These are phyloP conservation scores for Drosophila phalerata DNA, from an alignment of 2,888 invertebrate genomes.

Conservation along the genomic window DNA sequence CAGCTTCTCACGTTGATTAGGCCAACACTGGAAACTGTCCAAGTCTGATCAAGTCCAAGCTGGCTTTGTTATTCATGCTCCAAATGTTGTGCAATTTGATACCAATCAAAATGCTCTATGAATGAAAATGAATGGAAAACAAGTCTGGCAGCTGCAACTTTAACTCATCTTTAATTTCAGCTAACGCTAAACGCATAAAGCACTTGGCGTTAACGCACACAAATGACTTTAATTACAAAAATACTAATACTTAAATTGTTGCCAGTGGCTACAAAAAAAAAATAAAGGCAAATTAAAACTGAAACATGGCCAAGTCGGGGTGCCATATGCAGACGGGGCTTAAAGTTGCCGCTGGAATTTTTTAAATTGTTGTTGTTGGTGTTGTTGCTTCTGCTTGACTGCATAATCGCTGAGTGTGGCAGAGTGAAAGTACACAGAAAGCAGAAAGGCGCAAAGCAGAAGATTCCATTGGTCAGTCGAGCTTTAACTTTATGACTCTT, in stretches of 20 bases:
- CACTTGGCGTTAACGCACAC: slow-evolving; percentile 64
- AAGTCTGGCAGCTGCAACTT: slow-evolving; percentile 24
- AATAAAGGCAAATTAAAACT: slow-evolving; percentile 50
- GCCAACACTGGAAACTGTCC: slow-evolving; percentile 1
- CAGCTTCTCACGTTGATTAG: slow-evolving; percentile 71
- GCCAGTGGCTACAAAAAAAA: slow-evolving; percentile 34
- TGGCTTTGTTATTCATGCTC: slow-evolving; percentile 63
- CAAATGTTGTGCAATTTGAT: slow-evolving; percentile 67
- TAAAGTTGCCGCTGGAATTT: slow-evolving; percentile 62
- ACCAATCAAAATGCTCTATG: slow-evolving; percentile 38
- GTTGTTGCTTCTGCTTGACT: slow-evolving; percentile 62
- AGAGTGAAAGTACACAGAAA: slow-evolving; percentile 73
- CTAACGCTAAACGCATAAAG: slow-evolving; percentile 29
- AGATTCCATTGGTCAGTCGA: slow-evolving; percentile 53
- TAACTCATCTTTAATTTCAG: slow-evolving; percentile 29
- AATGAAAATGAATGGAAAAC: slow-evolving; percentile 44
- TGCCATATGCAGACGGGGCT: slow-evolving; percentile 49
- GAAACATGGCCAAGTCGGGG: slow-evolving; percentile 56
- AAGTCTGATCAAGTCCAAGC: slow-evolving; percentile 5
- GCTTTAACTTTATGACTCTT: slow-evolving; percentile 39
- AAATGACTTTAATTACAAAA: slow-evolving; percentile 69
- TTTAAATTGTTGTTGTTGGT: slow-evolving; percentile 38
- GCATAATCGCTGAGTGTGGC: slow-evolving; percentile 71
- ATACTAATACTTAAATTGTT: slow-evolving; percentile 38
- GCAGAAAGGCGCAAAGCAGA: slow-evolving; percentile 64